Evolutionary conservation across 2,797 vertebrate genomes (phyloP), one percentile per base, ranked within the genome.

Genomic region (Rhinella marina): DNA sequence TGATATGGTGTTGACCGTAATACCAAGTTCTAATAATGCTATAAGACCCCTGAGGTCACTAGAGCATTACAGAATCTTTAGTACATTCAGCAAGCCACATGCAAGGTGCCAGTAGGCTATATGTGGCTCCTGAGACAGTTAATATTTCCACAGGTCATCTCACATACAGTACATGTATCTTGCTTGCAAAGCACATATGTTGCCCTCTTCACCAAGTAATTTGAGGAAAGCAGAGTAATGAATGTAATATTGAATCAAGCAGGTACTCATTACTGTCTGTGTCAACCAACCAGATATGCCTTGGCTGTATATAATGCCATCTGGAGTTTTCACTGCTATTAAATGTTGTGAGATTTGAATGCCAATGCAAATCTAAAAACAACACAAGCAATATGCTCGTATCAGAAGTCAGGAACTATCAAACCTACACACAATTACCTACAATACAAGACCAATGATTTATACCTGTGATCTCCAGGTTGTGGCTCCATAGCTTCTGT

Each of bases 351-450:
- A 61, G 17, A 41, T 79, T 83, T 83, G 23, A 54, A 54, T 79
- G 72, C 84, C 68, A 83, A 84, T n/a, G 56, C 27, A 9, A 86
- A 86, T 72, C 79, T n/a, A 82, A 86, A 84, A 32, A 64, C 73
- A 89, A 86, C 85, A 83, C 64, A 86, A 89, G 85, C 88, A 86
- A 82, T 89, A 89, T 86, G 79, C 17, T 82, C 19, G 5, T 82
- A 86, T 82, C 59, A 27, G 77, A 70, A 68, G 50, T 77, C 32
- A 27, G 68, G 68, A 66, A 82, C 77, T 85, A 54, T 81, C 83
- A 59, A 59, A 70, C 17, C 59, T 79, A n/a, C 13, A 81, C 32
- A 85, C 41, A 75, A 73, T 52, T 56, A 21, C 27, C 16, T 70
- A 70, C 29, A 29, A 70, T 32, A 29, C 68, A 32, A 27, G 17